Conservation (phyloP, 2,113 vertebrate species). For the Danio rerio region GRCz12tu NC_133193.1:49883001-49883500, state of each 20-base stretch:
- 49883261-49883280: background rate
- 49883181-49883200: no score
- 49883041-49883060: no score
- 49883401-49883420: background rate
- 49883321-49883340: background rate
- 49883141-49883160: no score
- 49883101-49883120: no score
- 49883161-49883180: no score
- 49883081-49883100: no score
- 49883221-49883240: background rate
- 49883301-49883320: background rate
- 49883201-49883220: no score
- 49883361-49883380: background rate
- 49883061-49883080: no score
- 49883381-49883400: background rate
- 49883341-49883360: background rate
- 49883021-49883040: no score
- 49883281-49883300: background rate
- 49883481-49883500: conserved; percentile 71
- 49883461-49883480: conserved; percentile 65
- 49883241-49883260: background rate
- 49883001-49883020: no score
- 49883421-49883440: conserved; percentile 39
- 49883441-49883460: conserved; percentile 57
- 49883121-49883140: no score